Conservation (phyloP, 2,797 vertebrate genomes). For the Pseudocheirus occidentalis region DNA sequence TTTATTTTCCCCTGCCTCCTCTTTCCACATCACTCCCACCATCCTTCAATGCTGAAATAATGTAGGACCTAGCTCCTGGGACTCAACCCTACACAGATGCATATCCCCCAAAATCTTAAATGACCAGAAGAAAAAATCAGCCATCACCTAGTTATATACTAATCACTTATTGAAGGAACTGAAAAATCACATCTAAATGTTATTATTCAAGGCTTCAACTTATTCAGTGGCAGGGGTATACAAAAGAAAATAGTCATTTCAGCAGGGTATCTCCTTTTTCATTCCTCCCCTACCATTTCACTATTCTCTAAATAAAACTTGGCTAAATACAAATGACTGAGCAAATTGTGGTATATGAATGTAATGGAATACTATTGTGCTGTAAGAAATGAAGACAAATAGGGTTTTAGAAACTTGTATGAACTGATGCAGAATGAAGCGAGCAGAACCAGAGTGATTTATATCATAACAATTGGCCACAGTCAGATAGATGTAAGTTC, state of each 20-base stretch:
- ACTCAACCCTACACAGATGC: neutral
- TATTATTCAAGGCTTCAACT: neutral
- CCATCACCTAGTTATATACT: neutral
- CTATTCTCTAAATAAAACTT: neutral
- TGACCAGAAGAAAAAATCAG: neutral
- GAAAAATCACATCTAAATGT: neutral
- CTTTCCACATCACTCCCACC: neutral
- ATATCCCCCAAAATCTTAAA: neutral
- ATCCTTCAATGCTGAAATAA: neutral
- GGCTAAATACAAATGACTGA: neutral
- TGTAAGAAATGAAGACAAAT: neutral
- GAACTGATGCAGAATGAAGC: neutral
- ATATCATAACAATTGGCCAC: neutral
- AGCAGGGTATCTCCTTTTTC: neutral
- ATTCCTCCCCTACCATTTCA: neutral
- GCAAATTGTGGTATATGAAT: neutral
- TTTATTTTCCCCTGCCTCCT: neutral
- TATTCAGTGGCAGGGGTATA: neutral
- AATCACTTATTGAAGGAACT: neutral
- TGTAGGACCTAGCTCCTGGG: neutral
- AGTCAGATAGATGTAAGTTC: neutral
- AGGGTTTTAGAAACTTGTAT: neutral
- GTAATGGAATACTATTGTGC: neutral
- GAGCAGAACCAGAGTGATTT: neutral
- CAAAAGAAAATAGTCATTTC: neutral